Conservation (phyloP, 2,888 invertebrate genomes). For the Odontocerum albicorne region DNA sequence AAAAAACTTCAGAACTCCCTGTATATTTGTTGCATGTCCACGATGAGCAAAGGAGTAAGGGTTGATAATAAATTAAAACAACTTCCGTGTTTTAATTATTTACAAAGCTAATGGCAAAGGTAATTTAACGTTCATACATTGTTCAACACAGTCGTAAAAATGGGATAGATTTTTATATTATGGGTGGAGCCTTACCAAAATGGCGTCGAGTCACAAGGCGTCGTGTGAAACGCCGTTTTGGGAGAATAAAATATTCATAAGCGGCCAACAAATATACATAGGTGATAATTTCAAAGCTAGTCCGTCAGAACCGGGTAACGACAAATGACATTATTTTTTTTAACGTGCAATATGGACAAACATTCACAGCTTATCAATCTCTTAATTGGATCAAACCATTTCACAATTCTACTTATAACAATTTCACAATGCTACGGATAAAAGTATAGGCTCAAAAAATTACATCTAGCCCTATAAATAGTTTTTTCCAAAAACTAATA, state of each 20-base stretch:
- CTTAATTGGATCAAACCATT: too few species aligned
- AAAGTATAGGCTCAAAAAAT: too few species aligned
- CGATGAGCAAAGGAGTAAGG: background rate
- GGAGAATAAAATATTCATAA: slow-evolving; percentile 13
- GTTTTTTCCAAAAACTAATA: too few species aligned
- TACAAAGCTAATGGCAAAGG: background rate
- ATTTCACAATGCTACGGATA: too few species aligned
- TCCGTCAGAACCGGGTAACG: too few species aligned
- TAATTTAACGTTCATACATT: background rate
- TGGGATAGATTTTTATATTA: background rate
- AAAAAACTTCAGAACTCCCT: background rate
- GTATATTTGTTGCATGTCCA: background rate
- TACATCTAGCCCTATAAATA: too few species aligned
- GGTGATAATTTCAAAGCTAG: too few species aligned
- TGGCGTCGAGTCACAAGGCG: background rate
- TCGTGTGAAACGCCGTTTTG: slow-evolving; percentile 14
- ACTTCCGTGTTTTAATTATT: background rate
- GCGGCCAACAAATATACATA: background rate
- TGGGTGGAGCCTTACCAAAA: slow-evolving; percentile 4
- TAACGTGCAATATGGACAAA: too few species aligned
- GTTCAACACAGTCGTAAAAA: slow-evolving; percentile 4
- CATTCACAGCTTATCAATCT: too few species aligned
- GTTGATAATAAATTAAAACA: slow-evolving; percentile 2
- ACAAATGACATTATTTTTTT: too few species aligned
- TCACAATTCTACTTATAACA: too few species aligned